Conservation (phyloP, 2,888 invertebrate species). For the Catocala nupta region DNA sequence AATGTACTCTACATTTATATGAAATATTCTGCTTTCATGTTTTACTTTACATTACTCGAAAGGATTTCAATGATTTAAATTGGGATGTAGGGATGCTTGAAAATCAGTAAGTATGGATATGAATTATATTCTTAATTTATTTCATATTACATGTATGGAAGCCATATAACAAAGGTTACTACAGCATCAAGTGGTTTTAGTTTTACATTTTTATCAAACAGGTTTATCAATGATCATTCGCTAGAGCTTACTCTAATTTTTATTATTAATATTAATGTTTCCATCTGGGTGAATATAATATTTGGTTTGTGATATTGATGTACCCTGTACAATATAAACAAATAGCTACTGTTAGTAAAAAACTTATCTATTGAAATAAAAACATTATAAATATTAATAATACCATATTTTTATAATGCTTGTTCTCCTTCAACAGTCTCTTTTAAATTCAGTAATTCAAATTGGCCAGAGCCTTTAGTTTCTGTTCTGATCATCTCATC, state of each 20-base stretch:
- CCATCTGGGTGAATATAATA: not conserved
- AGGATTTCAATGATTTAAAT: too few species aligned
- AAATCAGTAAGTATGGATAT: too few species aligned
- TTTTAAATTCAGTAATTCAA: slow-evolving; percentile 97
- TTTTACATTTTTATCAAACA: too few species aligned
- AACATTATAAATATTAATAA: slow-evolving; percentile 18
- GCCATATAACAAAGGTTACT: too few species aligned
- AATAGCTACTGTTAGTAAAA: slow-evolving; percentile 11
- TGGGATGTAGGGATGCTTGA: too few species aligned
- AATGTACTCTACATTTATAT: too few species aligned
- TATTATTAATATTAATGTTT: slow-evolving; percentile 7
- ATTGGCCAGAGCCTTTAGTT: slow-evolving; percentile 94
- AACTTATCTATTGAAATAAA: slow-evolving; percentile 18
- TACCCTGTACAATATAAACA: slow-evolving; percentile 23
- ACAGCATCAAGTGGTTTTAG: too few species aligned
- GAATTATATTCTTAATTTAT: too few species aligned
- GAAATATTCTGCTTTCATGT: too few species aligned
- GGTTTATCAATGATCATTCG: not conserved
- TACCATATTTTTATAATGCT: slow-evolving; percentile 76
- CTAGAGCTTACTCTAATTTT: not conserved
- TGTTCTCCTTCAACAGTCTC: slow-evolving; percentile 97
- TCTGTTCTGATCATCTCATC: slow-evolving; percentile 95
- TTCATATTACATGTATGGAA: too few species aligned
- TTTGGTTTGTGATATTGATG: slow-evolving; percentile 19
- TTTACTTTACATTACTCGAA: too few species aligned